Evolutionary conservation across 2,113 vertebrate genomes (phyloP).

Genomic region (Motacilla alba): DNA sequence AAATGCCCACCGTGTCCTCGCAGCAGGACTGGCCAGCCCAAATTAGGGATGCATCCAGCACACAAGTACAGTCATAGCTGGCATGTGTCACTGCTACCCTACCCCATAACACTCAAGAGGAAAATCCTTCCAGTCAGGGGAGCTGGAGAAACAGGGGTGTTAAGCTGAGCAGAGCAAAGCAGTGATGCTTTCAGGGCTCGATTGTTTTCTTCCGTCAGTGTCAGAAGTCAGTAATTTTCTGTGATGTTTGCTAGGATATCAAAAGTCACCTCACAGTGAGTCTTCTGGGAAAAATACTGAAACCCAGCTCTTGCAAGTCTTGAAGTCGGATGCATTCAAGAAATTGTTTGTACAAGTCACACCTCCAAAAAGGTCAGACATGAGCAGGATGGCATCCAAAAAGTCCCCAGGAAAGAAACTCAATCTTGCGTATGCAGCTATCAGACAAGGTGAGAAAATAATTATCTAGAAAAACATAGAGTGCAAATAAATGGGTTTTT

Average conservation of each 20-base stretch:
- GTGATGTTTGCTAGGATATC: not conserved
- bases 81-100: not conserved
- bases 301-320: not conserved
- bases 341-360: not conserved
- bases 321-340: not conserved
- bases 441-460: not conserved
- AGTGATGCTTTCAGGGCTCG: not conserved
- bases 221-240: not conserved
- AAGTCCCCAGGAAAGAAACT: not conserved
- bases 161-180: not conserved
- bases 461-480: not conserved
- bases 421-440: not conserved
- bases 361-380: not conserved
- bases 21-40: not conserved
- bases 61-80: not conserved
- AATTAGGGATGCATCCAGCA: not conserved
- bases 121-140: not conserved
- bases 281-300: not conserved
- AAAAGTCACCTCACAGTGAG: not conserved
- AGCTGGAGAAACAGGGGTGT: not conserved
- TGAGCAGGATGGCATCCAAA: not conserved
- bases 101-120: not conserved
- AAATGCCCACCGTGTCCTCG: not conserved
- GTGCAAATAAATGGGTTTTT: not conserved
- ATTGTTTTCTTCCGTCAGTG: not conserved